Evolutionary conservation across 2,888 invertebrate species (phyloP), one percentile per base, ranked within the genome.

Genomic region (Isotomurus palustris): DNA sequence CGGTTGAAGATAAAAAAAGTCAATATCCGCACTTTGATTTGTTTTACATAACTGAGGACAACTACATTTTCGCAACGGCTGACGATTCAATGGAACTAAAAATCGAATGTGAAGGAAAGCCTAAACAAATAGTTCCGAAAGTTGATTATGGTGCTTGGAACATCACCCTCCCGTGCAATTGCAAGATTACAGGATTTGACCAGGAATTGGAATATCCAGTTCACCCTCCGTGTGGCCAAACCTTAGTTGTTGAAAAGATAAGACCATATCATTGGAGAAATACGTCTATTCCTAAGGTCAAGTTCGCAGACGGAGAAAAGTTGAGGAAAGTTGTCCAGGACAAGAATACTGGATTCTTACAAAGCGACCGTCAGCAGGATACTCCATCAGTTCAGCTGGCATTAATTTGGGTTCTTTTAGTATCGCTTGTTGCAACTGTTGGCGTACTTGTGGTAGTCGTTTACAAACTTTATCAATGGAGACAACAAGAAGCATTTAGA

Each of bases 221-320:
- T 6, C 21, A 24, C 12, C 2, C 35, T 19, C 49, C 49, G 5
- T 49, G 49, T 49, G 14, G 8, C 17, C 19, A 53, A 19, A 14
- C 25, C n/a, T 44, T 56, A 1, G 52, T 25, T 17, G 19, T 62
- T 2, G 22, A 38, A n/a, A 55, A 43, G 14, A 47, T 64, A 14
- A 53, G 58, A 48, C 64, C 64, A 0, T 64, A 60, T 48, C 60
- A 64, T 35, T 64, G 64, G 64, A 53, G 53, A n/a, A 25, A 38
- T 28, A 8, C 45, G 21, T 35, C 44, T 24, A 28, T 24, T 38
- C 32, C 8, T 19, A 32, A 32, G 28, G 24, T 12, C 17, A 24
- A 35, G 32, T 10, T 8, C 14, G 8, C 24, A 45, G 50, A 32
- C 47, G 51, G 17, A 41, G 44, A 47, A 38, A 49, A 21, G 40